Evolutionary conservation across 2,113 vertebrate genomes (phyloP).

Genomic region (Mixornis gularis): DNA sequence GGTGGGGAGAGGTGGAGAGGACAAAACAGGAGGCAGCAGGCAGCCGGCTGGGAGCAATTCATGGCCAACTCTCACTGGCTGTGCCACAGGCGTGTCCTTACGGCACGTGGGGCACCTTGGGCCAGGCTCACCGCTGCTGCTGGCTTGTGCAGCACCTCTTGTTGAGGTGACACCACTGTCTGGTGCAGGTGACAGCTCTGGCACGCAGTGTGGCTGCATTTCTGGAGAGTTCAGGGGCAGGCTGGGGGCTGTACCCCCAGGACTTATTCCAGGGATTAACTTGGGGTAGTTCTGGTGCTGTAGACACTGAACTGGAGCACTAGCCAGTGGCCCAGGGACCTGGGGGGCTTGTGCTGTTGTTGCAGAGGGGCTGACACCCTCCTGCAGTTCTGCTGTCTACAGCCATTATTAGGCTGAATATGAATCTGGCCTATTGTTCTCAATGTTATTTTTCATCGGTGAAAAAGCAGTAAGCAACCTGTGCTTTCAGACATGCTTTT

Average conservation of each 20-base stretch:
- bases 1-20: background rate
- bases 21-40: conserved; percentile 19
- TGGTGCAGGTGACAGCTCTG: background rate
- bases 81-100: background rate
- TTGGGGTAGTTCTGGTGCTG: background rate
- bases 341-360: accelerated
- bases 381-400: background rate
- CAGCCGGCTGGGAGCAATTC: background rate
- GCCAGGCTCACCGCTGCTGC: background rate
- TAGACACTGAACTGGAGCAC: background rate
- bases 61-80: background rate
- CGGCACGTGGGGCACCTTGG: background rate
- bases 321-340: background rate
- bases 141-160: background rate
- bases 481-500: background rate
- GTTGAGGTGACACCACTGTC: background rate
- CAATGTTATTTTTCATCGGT: background rate
- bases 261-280: background rate
- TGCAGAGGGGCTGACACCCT: background rate
- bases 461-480: background rate
- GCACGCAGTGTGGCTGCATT: background rate
- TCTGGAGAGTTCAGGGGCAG: background rate
- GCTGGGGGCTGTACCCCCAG: too few relatives aligned
- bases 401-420: background rate
- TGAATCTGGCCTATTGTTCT: background rate